Percentiles rank a stretch among this genome's conserved stretches.
Conservation (phyloP, 1,140 invertebrate genomes). For the Philotrypesis tridentata region DNA sequence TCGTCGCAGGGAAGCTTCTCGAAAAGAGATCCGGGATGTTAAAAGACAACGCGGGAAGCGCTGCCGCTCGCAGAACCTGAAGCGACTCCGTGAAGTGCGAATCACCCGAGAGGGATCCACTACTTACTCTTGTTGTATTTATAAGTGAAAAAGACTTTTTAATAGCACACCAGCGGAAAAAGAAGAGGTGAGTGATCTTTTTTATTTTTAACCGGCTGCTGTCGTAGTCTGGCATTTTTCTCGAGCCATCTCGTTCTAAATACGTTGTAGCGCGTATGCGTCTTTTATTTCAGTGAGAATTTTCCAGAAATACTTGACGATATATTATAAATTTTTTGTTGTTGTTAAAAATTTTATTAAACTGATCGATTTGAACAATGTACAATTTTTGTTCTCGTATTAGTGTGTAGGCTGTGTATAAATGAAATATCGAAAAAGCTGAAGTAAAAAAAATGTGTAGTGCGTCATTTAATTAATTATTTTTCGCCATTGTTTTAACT, state of each 20-base stretch:
- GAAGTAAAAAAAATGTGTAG: too few species aligned
- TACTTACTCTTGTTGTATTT: neutral
- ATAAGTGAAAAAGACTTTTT: neutral
- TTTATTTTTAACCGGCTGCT: slow-evolving; percentile 17
- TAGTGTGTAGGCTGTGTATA: too few species aligned
- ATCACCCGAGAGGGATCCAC: neutral
- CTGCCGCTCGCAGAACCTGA: slow-evolving; percentile 8
- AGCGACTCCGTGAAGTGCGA: slow-evolving; percentile 13
- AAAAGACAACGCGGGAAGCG: slow-evolving; percentile 35
- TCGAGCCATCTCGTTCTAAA: neutral
- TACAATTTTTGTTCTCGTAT: too few species aligned
- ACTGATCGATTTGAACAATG: too few species aligned
- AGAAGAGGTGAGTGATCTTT: slow-evolving; percentile 27
- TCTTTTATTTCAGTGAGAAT: too few species aligned
- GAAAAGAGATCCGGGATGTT: slow-evolving; percentile 23
- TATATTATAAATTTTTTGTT: too few species aligned
- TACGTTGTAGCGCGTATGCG: neutral
- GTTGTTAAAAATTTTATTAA: too few species aligned
- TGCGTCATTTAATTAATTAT: too few species aligned
- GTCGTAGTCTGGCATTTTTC: neutral
- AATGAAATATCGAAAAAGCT: too few species aligned
- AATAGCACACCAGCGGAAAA: neutral
- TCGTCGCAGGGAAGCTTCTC: slow-evolving; percentile 26
- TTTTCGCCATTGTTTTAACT: neutral
- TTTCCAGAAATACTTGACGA: too few species aligned